A percentile compares a stretch with the other conserved stretches of the same genome.
phyloP scores from a whole-genome alignment of 1,140 invertebrate species.

The Sminthurides bifidus region DNA sequence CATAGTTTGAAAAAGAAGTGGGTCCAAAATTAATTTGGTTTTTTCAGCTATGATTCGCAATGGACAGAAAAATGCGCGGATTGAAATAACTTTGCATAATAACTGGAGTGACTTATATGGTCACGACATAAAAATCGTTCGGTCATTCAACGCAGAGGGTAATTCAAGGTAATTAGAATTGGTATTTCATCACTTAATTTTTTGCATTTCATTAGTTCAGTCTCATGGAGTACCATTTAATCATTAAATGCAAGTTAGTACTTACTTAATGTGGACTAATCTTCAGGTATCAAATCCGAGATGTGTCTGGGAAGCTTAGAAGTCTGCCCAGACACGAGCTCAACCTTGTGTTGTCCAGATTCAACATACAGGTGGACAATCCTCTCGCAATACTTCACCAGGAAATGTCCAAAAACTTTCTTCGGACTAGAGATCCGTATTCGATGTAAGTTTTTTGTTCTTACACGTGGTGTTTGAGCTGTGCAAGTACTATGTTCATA shows the following conservation, averaged over 20 bases:
- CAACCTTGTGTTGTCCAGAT: background rate
- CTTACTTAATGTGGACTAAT: background rate
- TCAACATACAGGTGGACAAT: background rate
- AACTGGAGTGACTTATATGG: too few relatives aligned
- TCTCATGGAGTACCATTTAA: background rate
- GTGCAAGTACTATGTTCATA: background rate
- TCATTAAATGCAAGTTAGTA: background rate
- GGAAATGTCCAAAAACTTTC: background rate
- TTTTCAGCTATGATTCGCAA: too few relatives aligned
- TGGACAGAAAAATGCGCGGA: too few relatives aligned
- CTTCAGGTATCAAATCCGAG: background rate
- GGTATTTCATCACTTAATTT: background rate
- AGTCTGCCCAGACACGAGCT: background rate
- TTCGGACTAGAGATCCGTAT: background rate
- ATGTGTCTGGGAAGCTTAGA: background rate
- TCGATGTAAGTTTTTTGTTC: background rate
- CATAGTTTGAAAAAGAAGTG: too few relatives aligned
- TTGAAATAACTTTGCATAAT: background rate
- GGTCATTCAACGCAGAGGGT: too few relatives aligned
- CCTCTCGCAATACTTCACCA: background rate
- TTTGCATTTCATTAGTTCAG: background rate
- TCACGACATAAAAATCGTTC: too few relatives aligned
- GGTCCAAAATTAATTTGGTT: too few relatives aligned
- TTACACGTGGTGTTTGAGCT: too few relatives aligned
- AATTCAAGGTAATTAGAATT: background rate